Percentiles rank a stretch among this genome's conserved stretches.
These are phyloP conservation scores for Epinephelus cyanopodus DNA, from an alignment of 2,113 vertebrate genomes.

Conservation along the genomic window DNA sequence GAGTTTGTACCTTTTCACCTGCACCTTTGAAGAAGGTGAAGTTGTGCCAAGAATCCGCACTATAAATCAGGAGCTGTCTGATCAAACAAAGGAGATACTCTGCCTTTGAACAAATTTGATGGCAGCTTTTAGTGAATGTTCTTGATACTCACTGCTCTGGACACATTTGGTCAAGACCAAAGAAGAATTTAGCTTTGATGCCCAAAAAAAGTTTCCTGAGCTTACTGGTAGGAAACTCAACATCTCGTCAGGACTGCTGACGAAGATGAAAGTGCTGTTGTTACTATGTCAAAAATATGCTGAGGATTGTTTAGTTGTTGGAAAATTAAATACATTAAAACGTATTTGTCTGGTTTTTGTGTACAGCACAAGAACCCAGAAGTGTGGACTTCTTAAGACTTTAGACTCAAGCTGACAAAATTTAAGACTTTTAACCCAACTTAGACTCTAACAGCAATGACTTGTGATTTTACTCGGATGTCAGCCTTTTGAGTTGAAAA, in stretches of 20 bases:
- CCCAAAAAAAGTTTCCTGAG: neutral
- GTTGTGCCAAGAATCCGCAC: neutral
- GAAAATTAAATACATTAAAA: neutral
- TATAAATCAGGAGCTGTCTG: neutral
- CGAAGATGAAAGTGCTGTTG: neutral
- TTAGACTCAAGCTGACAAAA: no score
- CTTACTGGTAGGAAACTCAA: neutral
- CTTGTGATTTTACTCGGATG: no score
- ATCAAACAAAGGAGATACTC: neutral
- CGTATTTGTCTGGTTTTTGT: constrained; percentile 13
- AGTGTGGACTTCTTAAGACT: no score
- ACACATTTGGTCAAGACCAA: neutral
- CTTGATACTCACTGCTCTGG: no score
- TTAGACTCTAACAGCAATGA: no score
- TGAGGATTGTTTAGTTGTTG: neutral
- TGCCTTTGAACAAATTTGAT: neutral
- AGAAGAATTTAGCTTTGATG: neutral
- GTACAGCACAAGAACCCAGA: neutral
- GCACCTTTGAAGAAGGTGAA: neutral
- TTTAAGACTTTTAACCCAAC: no score
- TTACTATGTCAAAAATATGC: neutral
- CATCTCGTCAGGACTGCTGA: neutral
- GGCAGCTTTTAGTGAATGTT: neutral
- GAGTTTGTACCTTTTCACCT: neutral
- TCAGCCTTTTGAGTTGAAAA: no score